phyloP scores from a whole-genome alignment of 1,140 invertebrate genomes.

The Brachionus calyciflorus region DNA sequence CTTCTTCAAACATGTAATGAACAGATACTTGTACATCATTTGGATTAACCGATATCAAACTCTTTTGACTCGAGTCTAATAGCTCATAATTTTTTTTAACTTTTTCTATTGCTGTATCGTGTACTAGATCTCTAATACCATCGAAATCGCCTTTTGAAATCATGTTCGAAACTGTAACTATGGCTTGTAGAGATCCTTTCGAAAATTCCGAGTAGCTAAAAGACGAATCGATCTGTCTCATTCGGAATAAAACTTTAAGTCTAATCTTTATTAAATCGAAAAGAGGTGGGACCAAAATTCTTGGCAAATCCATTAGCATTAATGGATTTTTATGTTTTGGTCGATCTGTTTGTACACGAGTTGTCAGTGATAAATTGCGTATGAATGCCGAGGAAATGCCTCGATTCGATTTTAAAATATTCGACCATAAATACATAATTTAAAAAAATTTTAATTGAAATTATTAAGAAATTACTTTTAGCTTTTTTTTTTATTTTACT shows the following conservation, averaged over 20 bases:
- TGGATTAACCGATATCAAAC: not conserved
- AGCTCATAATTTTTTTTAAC: slow-evolving; percentile 31
- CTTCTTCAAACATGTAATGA: slow-evolving; percentile 26
- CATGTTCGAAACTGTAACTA: slow-evolving; percentile 21
- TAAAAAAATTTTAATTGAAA: no score
- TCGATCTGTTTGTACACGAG: not conserved
- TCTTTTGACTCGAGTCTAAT: not conserved
- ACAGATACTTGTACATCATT: slow-evolving; percentile 40
- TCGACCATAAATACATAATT: no score
- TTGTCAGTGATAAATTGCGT: no score
- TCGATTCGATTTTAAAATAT: no score
- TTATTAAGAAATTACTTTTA: no score
- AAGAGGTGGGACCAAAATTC: not conserved
- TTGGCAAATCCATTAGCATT: slow-evolving; percentile 27
- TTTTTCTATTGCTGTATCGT: not conserved
- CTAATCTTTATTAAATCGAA: slow-evolving; percentile 20
- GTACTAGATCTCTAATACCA: not conserved
- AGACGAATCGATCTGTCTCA: slow-evolving; percentile 31
- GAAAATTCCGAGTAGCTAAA: slow-evolving; percentile 40
- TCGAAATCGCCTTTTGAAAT: slow-evolving; percentile 35
- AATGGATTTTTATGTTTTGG: slow-evolving; percentile 5
- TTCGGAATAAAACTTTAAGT: slow-evolving; percentile 25
- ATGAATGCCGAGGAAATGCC: no score
- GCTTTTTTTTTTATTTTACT: no score
- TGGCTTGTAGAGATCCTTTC: slow-evolving; percentile 30